Base-by-base conservation (phyloP, 2,113 vertebrate species). In the Caretta caretta region DNA sequence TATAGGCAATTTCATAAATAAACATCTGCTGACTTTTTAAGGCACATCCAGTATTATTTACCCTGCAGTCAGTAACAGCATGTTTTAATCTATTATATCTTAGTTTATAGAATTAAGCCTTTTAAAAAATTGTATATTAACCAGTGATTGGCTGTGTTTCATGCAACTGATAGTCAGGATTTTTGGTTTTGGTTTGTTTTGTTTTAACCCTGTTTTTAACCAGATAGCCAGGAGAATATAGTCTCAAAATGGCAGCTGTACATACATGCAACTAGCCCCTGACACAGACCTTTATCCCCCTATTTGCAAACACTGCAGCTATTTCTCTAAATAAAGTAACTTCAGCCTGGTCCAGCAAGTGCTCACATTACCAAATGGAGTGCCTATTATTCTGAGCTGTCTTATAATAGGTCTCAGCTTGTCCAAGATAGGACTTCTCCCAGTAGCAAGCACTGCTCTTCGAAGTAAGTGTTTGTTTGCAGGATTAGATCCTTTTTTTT, bases 11-110 rank as follows among this genome's bases (percentile, higher is more conserved):
- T 93, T 92, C 25, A 51, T 92, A 96, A 95, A 69, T 51, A 29
- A 51, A 88, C 93, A 91, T 91, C 95, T 95, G 38, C 78, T 79
- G 85, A 92, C 42, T 94, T 96, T 96, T 31, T 1, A 85, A 83
- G 54, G 38, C 42, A 35, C 89, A 22, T 91, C 87, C 53, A 76
- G 42, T 90, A 78, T 90, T 89, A 94, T 95, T 96, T 93, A 31
- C 53, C 49, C 80, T 92, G 83, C 90, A 94, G 53, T 69, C 80
- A 42, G 88, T 79, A 53, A 29, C 79, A 94, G 65, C 38, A 54
- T 87, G 2, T 95, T 96, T 94, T 59, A 54, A n/a, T 59, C 54
- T 62, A 46, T 84, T 89, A 27, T 87, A 72, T 86, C 57, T 84
- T 50, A 85, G 65, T 86, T 93, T 81, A 80, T 57, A 50, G 59